phyloP scores from a whole-genome alignment of 2,797 vertebrate genomes.

The Dallia pectoralis region DNA sequence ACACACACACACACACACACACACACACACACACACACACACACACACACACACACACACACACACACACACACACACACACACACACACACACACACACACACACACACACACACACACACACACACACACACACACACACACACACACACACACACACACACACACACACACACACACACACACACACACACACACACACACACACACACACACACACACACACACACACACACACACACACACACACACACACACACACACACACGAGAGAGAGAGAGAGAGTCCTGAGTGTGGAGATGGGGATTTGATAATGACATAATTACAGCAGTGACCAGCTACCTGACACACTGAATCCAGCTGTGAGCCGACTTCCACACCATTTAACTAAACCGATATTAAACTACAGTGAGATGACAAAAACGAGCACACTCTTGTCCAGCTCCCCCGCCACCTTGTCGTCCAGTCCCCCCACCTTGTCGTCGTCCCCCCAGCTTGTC shows the following conservation, averaged over 20 bases:
- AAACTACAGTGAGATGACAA: conserved; percentile 53
- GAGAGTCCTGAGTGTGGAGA: conserved; percentile 19
- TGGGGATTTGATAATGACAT: conserved; percentile 75
- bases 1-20: conserved; percentile 1
- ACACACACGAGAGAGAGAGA: too few relatives aligned
- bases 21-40: conserved; percentile 1
- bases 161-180: background rate
- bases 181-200: background rate
- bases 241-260: too few relatives aligned
- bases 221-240: conserved; percentile 4
- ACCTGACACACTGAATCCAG: conserved; percentile 78
- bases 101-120: background rate
- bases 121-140: conserved; percentile 3
- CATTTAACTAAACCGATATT: conserved; percentile 79
- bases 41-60: conserved; percentile 9
- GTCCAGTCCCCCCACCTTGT: conserved; percentile 13
- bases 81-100: conserved; percentile 16
- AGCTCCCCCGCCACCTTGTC: background rate
- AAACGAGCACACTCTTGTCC: background rate
- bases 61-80: conserved; percentile 7
- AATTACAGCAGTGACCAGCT: conserved; percentile 81
- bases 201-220: conserved; percentile 19
- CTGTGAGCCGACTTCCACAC: conserved; percentile 79
- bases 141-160: conserved; percentile 20
- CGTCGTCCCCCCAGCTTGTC: conserved; percentile 34